phyloP scores from a whole-genome alignment of 1,140 invertebrate genomes.

The Drosophila sechellia region DNA sequence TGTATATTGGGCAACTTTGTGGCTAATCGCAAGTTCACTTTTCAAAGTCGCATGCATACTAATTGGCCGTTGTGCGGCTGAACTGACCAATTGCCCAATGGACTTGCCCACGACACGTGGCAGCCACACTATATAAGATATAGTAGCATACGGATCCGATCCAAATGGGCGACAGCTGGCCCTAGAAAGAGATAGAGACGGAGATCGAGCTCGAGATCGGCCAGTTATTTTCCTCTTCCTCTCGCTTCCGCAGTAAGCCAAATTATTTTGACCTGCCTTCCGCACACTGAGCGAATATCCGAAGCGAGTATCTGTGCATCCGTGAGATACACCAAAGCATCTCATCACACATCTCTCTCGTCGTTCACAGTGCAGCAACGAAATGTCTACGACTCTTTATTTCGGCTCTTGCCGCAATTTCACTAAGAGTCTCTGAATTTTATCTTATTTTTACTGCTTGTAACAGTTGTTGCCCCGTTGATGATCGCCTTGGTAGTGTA shows the following conservation, averaged over 20 bases:
- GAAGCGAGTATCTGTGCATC: not conserved
- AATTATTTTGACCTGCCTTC: slow-evolving; percentile 71
- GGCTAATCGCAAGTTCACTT: slow-evolving; percentile 70
- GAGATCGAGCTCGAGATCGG: slow-evolving; percentile 6
- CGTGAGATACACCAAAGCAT: not conserved
- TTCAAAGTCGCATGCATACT: slow-evolving; percentile 68
- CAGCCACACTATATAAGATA: slow-evolving; percentile 63
- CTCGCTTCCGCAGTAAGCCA: slow-evolving; percentile 63
- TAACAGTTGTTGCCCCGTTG: slow-evolving; percentile 72
- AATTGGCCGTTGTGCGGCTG: slow-evolving; percentile 44
- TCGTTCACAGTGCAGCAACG: slow-evolving; percentile 43
- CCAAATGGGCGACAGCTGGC: slow-evolving; percentile 59
- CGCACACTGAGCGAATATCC: slow-evolving; percentile 49
- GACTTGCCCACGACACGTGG: slow-evolving; percentile 71
- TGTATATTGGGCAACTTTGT: slow-evolving; percentile 20
- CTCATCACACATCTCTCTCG: not conserved
- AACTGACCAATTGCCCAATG: slow-evolving; percentile 69
- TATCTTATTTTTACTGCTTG: slow-evolving; percentile 75
- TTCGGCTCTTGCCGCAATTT: slow-evolving; percentile 69
- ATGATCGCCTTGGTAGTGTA: slow-evolving; percentile 28
- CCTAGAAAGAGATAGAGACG: slow-evolving; percentile 48
- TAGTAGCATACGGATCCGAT: slow-evolving; percentile 13
- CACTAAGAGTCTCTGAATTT: slow-evolving; percentile 58
- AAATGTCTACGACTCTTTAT: slow-evolving; percentile 53
- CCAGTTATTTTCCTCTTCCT: slow-evolving; percentile 20